These are phyloP conservation scores for Chiloscyllium plagiosum DNA, from an alignment of 2,113 vertebrate species.

Conservation along the genomic window DNA sequence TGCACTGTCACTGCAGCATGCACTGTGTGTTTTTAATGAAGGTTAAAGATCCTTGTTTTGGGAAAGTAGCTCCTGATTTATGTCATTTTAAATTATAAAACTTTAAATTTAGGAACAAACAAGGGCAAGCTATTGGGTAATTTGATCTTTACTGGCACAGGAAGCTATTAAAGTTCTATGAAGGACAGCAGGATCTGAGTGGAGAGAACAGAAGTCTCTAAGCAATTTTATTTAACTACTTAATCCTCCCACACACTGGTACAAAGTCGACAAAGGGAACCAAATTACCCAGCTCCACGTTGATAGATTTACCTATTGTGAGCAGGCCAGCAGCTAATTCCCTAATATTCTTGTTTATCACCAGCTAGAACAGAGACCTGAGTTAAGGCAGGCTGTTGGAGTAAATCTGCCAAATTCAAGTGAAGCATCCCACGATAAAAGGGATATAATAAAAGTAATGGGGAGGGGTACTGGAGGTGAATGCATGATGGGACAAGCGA, in stretches of 20 bases:
- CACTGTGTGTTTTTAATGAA: background rate
- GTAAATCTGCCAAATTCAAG: slow-evolving; percentile 64
- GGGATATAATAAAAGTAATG: slow-evolving; percentile 53
- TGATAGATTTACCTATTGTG: slow-evolving; percentile 80
- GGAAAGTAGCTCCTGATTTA: slow-evolving; percentile 18
- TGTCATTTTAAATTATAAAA: slow-evolving; percentile 29
- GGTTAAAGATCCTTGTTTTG: slow-evolving; percentile 12
- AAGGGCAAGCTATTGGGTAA: slow-evolving; percentile 20
- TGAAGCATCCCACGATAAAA: slow-evolving; percentile 62
- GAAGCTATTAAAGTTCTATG: slow-evolving; percentile 58
- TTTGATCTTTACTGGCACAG: slow-evolving; percentile 49
- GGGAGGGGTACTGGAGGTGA: slow-evolving; percentile 45
- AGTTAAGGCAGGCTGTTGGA: slow-evolving; percentile 57
- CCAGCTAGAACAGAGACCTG: slow-evolving; percentile 56
- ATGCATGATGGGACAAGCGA: background rate
- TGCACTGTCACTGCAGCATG: background rate
- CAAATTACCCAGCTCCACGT: slow-evolving; percentile 85
- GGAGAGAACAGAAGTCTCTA: slow-evolving; percentile 66
- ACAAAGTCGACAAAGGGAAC: slow-evolving; percentile 80
- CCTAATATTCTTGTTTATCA: slow-evolving; percentile 74
- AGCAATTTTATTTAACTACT: slow-evolving; percentile 68
- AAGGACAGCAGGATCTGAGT: slow-evolving; percentile 63
- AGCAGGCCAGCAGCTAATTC: slow-evolving; percentile 86
- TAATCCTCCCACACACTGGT: slow-evolving; percentile 87
- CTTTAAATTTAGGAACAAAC: background rate